phyloP scores from a whole-genome alignment of 2,888 invertebrate genomes.

The Microplitis deprimator region DNA sequence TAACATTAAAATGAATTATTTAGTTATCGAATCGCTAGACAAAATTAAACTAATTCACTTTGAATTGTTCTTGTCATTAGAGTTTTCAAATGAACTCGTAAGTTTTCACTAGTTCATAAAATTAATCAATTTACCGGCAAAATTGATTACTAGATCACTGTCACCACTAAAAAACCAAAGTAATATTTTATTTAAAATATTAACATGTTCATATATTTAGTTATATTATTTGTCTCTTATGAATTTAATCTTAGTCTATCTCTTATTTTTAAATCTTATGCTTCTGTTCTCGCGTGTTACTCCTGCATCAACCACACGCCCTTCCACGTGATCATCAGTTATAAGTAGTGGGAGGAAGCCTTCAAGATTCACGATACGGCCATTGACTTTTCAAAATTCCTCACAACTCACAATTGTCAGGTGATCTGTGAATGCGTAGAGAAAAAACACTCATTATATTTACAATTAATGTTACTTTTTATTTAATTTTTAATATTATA shows the following conservation, averaged over 20 bases:
- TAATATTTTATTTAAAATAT: too few species aligned
- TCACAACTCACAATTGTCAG: constrained; percentile 49
- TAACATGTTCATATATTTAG: too few species aligned
- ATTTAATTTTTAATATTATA: not conserved
- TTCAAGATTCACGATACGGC: constrained; percentile 58
- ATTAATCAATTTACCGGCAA: too few species aligned
- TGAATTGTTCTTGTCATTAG: not conserved
- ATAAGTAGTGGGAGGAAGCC: constrained; percentile 48
- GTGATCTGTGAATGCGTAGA: constrained; percentile 3
- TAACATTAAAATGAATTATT: not conserved
- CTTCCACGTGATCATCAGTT: constrained; percentile 48
- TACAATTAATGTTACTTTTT: not conserved
- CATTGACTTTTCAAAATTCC: constrained; percentile 66
- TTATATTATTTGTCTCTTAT: constrained; percentile 22
- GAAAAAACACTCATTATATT: not conserved
- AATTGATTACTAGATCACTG: too few species aligned
- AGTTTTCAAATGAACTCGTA: not conserved
- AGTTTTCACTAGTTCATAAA: not conserved
- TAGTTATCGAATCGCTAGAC: not conserved
- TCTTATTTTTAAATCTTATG: constrained; percentile 16
- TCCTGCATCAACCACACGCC: constrained; percentile 38
- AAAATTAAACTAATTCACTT: not conserved
- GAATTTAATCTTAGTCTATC: constrained; percentile 10
- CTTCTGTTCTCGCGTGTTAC: constrained; percentile 24
- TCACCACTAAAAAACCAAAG: too few species aligned